Base-by-base conservation (phyloP, 1,140 invertebrate species). In the Drosophila truncata region DNA sequence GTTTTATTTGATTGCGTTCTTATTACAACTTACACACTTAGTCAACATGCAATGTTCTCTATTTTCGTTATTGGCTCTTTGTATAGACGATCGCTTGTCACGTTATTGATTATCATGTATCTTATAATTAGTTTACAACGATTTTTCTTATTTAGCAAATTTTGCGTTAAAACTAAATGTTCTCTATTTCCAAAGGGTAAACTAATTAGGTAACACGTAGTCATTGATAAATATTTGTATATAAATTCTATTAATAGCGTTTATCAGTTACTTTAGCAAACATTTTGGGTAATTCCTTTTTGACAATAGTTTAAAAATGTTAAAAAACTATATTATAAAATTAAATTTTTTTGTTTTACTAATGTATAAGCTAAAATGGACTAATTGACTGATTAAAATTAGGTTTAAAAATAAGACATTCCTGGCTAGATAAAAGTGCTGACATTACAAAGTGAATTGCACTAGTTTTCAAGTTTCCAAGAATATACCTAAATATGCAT, bases 11-110 rank as follows among this genome's bases (percentile, higher is more conserved):
- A 37, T 80, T 78, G 59, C 39, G 55, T 62, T 74, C 67, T 90
- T 82, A 73, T 87, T 84, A 62, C 42, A 80, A 73, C 86, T 91
- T 91, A 87, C 72, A 85, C 84, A 91, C 75, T 85, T 91, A 91
- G 85, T 50, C 87, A 91, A 91, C 86, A 91, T 91, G 82, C 82
- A 88, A 50, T 71, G 74, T 60, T 82, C 37, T 64, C 57, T 60
- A 31, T 29, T 44, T 44, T 52, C 47, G 33, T 75, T 18, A 44
- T 47, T 61, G 14, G 57, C 27, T 60, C 1, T 29, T 59, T 31
- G 39, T 27, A 37, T 49, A 31, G 14, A 29, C 25, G 9, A 31
- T 16, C 50, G 44, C 46, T 37, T 52, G 52, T 35, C 52, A 25
- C 20, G 52, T 63, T 71, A 64, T 64, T 84, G 80, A 80, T 83